These are phyloP conservation scores for Carassius carassius DNA, from an alignment of 2,113 vertebrate genomes.

Conservation along the genomic window DNA sequence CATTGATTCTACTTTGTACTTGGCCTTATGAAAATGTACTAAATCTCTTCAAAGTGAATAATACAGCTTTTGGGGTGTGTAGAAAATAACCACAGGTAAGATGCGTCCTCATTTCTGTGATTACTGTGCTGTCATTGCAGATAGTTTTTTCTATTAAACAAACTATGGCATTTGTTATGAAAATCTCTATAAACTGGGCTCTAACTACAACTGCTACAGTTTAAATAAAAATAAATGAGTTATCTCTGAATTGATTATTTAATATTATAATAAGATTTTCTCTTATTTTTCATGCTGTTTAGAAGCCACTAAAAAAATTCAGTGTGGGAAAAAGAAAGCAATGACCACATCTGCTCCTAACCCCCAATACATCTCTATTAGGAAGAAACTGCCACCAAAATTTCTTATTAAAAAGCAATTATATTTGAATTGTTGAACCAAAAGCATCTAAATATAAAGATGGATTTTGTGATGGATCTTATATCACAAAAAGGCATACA, in stretches of 20 bases:
- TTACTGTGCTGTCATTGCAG: neutral
- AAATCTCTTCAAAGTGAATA: neutral
- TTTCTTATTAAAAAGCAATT: too few relatives aligned
- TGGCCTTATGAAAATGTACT: neutral
- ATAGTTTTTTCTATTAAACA: neutral
- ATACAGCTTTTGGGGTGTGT: neutral
- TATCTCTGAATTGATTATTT: neutral
- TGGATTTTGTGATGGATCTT: too few relatives aligned
- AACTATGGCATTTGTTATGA: neutral
- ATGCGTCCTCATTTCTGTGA: neutral
- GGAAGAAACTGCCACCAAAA: too few relatives aligned
- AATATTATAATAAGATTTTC: neutral
- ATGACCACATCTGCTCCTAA: too few relatives aligned
- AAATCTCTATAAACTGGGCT: too few relatives aligned
- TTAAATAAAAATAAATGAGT: neutral
- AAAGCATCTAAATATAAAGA: too few relatives aligned
- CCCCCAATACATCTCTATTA: too few relatives aligned
- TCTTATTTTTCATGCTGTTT: neutral
- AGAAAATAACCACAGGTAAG: neutral
- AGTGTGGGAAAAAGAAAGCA: neutral
- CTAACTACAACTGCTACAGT: neutral
- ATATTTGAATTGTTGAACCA: too few relatives aligned
- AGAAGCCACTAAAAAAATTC: neutral
- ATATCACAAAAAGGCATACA: too few relatives aligned
- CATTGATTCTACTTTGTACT: constrained; percentile 14